phyloP scores from a whole-genome alignment of 1,140 invertebrate species.

The Delia radicum region DNA sequence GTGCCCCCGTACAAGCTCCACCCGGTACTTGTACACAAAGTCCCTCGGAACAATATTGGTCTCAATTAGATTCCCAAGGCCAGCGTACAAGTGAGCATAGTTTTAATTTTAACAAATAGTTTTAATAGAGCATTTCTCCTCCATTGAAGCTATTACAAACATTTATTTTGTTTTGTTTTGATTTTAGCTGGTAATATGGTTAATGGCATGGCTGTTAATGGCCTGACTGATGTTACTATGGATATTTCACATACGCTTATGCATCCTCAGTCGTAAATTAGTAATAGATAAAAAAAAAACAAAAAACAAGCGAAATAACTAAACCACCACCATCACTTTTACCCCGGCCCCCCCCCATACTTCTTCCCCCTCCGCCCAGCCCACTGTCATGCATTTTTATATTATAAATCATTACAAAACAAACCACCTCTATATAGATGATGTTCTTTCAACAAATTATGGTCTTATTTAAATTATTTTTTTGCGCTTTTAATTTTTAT shows the following conservation, averaged over 20 bases:
- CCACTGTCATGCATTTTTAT: background rate
- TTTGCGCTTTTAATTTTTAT: no score
- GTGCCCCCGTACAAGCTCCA: constrained; percentile 82
- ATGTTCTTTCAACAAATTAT: background rate
- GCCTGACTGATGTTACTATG: constrained; percentile 72
- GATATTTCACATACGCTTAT: constrained; percentile 58
- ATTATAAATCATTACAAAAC: background rate
- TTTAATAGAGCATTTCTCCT: no score
- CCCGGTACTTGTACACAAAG: constrained; percentile 86
- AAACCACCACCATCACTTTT: background rate
- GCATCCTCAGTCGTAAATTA: constrained; percentile 36
- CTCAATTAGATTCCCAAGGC: constrained; percentile 72
- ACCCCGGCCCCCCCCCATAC: background rate
- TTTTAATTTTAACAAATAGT: constrained; percentile 3
- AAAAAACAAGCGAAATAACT: background rate
- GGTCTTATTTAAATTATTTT: background rate
- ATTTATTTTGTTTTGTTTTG: background rate
- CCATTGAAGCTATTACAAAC: constrained; percentile 5
- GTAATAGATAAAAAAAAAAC: background rate
- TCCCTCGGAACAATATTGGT: constrained; percentile 90
- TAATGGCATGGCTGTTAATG: constrained; percentile 78
- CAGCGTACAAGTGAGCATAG: constrained; percentile 43
- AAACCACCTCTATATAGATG: background rate
- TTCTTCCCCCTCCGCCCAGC: background rate
- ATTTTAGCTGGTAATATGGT: constrained; percentile 71